A percentile compares a stretch with the other conserved stretches of the same genome.
phyloP scores from a whole-genome alignment of 2,888 invertebrate genomes.

The Panzeria rudis region DNA sequence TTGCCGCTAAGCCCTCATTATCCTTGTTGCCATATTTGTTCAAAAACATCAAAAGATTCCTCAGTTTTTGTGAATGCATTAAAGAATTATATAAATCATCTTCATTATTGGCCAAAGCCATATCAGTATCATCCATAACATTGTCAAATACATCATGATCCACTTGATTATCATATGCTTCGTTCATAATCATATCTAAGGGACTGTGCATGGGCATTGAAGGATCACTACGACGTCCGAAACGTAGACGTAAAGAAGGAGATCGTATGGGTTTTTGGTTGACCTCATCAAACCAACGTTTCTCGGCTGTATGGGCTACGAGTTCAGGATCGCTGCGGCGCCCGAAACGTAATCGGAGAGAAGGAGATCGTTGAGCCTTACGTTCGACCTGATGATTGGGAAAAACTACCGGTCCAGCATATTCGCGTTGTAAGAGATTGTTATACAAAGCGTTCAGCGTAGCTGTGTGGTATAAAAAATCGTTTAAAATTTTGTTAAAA shows the following conservation, averaged over 20 bases:
- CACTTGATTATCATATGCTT: conserved; percentile 47
- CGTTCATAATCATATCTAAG: conserved; percentile 75
- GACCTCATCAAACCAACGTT: conserved; percentile 85
- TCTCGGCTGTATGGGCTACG: conserved; percentile 77
- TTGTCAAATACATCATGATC: conserved; percentile 28
- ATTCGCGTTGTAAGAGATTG: conserved; percentile 82
- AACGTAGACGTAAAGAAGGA: conserved; percentile 90
- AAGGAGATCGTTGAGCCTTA: conserved; percentile 91
- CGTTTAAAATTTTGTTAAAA: not conserved
- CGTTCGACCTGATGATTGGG: conserved; percentile 88
- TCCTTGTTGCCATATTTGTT: conserved; percentile 75
- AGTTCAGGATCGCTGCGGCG: conserved; percentile 88
- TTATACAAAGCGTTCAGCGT: conserved; percentile 81
- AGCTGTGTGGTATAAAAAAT: conserved; percentile 70
- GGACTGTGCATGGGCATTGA: conserved; percentile 84
- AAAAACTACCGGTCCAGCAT: conserved; percentile 82
- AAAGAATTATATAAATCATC: conserved; percentile 74
- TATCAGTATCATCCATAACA: conserved; percentile 29
- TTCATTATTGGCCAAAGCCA: conserved; percentile 35
- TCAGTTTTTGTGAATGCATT: conserved; percentile 76
- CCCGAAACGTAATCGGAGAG: conserved; percentile 90
- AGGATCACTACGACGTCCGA: conserved; percentile 90
- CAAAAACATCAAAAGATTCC: conserved; percentile 77
- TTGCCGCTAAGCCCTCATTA: conserved; percentile 27
- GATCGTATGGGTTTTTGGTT: conserved; percentile 89